Evolutionary conservation across 1,140 invertebrate species (phyloP).

Genomic region (Drosophila asahinai): DNA sequence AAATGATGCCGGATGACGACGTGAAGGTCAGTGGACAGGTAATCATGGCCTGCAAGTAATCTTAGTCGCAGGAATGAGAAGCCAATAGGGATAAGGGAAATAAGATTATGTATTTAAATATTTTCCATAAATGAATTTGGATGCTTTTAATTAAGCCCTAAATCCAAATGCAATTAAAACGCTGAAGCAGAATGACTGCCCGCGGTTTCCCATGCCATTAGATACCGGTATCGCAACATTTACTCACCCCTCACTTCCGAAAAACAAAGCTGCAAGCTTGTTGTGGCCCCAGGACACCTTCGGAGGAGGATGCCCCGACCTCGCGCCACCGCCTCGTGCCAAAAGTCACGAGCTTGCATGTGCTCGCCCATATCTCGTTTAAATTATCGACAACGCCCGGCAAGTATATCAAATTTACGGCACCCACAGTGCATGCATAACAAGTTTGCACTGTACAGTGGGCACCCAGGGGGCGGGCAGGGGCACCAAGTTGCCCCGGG

Average conservation of each 20-base stretch:
- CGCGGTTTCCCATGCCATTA: slow-evolving; percentile 50
- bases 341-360: slow-evolving; percentile 58
- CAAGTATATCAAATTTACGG: slow-evolving; percentile 81
- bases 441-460: slow-evolving; percentile 20
- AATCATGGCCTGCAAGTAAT: slow-evolving; percentile 3
- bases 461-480: background rate
- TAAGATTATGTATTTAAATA: background rate
- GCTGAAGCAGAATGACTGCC: slow-evolving; percentile 19
- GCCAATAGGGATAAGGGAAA: background rate
- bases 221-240: slow-evolving; percentile 58
- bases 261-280: slow-evolving; percentile 14
- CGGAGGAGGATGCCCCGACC: background rate
- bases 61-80: background rate
- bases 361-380: slow-evolving; percentile 59
- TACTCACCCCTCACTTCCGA: background rate
- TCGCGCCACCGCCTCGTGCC: slow-evolving; percentile 4
- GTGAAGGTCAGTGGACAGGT: slow-evolving; percentile 47
- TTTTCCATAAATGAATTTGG: background rate
- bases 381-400: slow-evolving; percentile 65
- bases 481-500: background rate
- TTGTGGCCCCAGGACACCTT: slow-evolving; percentile 16
- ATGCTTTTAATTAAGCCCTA: slow-evolving; percentile 65
- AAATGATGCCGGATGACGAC: slow-evolving; percentile 45
- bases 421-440: slow-evolving; percentile 55
- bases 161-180: slow-evolving; percentile 72